Conservation (phyloP, 37 sponge, comb jelly and placozoan genomes). For the Crambe crambe region DNA sequence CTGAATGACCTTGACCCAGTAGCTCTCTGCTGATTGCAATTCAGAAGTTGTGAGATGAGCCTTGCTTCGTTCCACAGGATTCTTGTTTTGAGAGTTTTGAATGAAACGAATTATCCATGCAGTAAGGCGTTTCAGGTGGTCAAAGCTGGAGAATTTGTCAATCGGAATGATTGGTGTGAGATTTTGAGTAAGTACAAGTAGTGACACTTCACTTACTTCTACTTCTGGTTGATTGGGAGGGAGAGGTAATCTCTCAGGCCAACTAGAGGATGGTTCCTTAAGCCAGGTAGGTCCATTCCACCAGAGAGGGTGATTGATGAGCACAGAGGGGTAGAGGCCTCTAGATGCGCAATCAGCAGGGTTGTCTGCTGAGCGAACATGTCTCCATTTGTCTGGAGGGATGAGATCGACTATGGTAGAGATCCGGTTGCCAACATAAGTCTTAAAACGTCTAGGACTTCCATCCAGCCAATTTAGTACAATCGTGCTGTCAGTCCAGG, state of each 20-base stretch:
- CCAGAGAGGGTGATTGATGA: conserved; percentile 27
- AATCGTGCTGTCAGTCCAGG: conserved; percentile 47
- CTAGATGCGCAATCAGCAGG: conserved; percentile 3
- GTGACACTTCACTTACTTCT: no score
- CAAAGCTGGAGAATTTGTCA: conserved; percentile 30
- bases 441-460: not conserved
- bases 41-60: conserved; percentile 21
- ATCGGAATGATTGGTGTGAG: no score
- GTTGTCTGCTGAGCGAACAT: not conserved
- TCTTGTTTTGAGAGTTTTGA: conserved; percentile 14
- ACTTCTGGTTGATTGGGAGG: no score
- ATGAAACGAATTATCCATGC: conserved; percentile 43
- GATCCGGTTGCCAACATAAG: not conserved
- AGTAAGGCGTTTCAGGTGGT: conserved; percentile 20
- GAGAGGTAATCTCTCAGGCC: no score
- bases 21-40: conserved; percentile 23
- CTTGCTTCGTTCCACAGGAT: not conserved
- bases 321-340: conserved; percentile 30
- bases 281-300: conserved; percentile 33
- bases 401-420: not conserved
- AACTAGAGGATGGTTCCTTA: conserved; percentile 25
- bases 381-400: not conserved
- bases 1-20: conserved; percentile 37
- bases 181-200: no score
- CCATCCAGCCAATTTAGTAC: conserved; percentile 47